These are phyloP conservation scores for Tragopan temminckii DNA, from an alignment of 2,797 vertebrate genomes.

Conservation along the genomic window DNA sequence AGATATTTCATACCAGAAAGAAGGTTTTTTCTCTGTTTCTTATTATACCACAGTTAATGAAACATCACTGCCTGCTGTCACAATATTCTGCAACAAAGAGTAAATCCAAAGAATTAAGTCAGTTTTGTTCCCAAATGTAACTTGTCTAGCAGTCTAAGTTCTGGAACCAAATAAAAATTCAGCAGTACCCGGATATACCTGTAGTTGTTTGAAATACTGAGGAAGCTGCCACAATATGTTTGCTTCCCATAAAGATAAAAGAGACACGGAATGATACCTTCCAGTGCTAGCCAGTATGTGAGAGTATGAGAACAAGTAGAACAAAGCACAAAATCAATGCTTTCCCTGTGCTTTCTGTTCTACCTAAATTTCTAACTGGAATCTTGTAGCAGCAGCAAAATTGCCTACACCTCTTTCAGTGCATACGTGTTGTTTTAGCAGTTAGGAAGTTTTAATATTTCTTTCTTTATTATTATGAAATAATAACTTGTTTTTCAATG, in stretches of 20 bases:
- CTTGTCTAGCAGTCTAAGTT: not conserved
- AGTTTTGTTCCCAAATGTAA: not conserved
- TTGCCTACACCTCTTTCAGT: not conserved
- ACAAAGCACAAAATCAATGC: not conserved
- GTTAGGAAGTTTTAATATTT: constrained; percentile 40
- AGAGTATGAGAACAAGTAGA: not conserved
- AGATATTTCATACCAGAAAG: accelerated
- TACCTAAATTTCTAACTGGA: not conserved
- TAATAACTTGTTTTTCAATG: constrained; percentile 45
- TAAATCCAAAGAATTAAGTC: not conserved
- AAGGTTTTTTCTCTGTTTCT: not conserved
- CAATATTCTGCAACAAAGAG: not conserved
- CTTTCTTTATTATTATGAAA: not conserved
- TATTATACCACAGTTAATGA: not conserved
- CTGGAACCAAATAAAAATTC: not conserved
- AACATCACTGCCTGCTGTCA: not conserved
- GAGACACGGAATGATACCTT: not conserved
- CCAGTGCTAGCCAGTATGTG: not conserved
- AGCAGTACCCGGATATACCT: not conserved
- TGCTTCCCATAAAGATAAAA: not conserved
- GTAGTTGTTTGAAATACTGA: accelerated
- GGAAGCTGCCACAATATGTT: not conserved
- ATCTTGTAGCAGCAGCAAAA: not conserved
- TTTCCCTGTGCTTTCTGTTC: not conserved
- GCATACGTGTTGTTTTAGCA: not conserved